These are phyloP conservation scores for zebrafish (Danio rerio) DNA, from an alignment of 2,113 vertebrate genomes.

Conservation along the genomic window GRCz12tu NC_133197.1:23084001-23084500, in stretches of 20 bases:
- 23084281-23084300: slow-evolving; percentile 14
- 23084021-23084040: background rate
- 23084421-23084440: background rate
- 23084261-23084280: background rate
- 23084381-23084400: slow-evolving; percentile 43
- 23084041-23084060: background rate
- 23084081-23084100: background rate
- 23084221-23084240: slow-evolving; percentile 23
- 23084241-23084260: slow-evolving; percentile 18
- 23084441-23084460: background rate
- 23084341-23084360: slow-evolving; percentile 23
- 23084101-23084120: background rate
- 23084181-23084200: background rate
- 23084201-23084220: slow-evolving; percentile 32
- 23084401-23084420: background rate
- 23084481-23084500: background rate
- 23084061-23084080: background rate
- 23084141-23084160: background rate
- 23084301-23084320: slow-evolving; percentile 34
- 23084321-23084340: slow-evolving; percentile 38
- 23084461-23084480: background rate
- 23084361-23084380: background rate
- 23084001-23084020: background rate
- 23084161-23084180: slow-evolving; percentile 12
- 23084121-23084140: background rate